Base-by-base conservation (phyloP, 2,888 invertebrate species). In the Allophyes oxyacanthae region DNA sequence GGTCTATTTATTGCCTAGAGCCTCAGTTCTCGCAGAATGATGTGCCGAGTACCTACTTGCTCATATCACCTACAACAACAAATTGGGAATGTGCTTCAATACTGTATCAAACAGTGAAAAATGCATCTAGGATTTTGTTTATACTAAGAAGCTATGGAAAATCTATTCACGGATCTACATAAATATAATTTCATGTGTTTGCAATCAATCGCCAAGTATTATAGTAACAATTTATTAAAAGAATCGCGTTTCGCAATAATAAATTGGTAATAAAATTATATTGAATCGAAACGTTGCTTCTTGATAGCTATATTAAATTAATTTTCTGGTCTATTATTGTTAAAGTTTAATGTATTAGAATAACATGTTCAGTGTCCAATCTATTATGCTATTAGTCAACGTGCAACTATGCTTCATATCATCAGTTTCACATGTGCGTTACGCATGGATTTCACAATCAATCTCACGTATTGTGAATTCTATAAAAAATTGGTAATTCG, bases 391-490 rank as follows among this genome's bases (percentile, higher is more conserved):
- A 66, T 78, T 78, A 71, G 71, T 75, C 75, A 79, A 85, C 80
- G 79, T 79, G 79, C 78, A 81, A 77, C 75, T 78, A 82, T 82
- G 77, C 70, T 54, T 68, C 55, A 65, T 83, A 84, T 86, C 83
- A 82, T 81, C 82, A 78, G 78, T 85, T 83, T 81, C 69, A 85
- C 80, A 88, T 84, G 85, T 90, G 91, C 91, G 90, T 91, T 82
- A 91, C 90, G 91, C 92, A 87, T 80, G 58, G 71, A 78, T 92
- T 91, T 89, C 89, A 67, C 79, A 91, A 91, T 75, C 77, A 85
- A 85, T 78, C 86, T 88, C 91, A 92, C 91, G 92, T 93, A 86
- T 88, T 84, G 79, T 83, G 78, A 83, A 86, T 86, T 84, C 75
- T 82, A 77, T 79, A 78, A 82, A 75, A 80, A 83, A 85, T 79